A percentile compares a stretch with the other conserved stretches of the same genome.
phyloP scores from a whole-genome alignment of 2,113 vertebrate genomes.

The Notiomystis cincta region DNA sequence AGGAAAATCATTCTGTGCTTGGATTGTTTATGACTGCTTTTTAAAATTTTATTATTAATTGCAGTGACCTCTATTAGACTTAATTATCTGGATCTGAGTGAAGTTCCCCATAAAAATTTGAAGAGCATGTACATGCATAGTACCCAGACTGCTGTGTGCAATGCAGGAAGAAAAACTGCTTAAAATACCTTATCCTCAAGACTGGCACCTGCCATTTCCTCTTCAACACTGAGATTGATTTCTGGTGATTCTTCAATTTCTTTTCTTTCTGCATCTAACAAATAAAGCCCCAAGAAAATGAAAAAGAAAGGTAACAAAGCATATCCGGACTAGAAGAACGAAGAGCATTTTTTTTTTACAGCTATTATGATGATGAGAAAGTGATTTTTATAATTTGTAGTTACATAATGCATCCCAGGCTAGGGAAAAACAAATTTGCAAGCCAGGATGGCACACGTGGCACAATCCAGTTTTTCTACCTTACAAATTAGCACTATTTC shows the following conservation, averaged over 20 bases:
- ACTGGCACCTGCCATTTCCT: constrained; percentile 12
- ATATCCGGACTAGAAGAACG: not conserved
- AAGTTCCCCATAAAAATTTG: not conserved
- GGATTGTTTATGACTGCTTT: not conserved
- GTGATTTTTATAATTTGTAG: not conserved
- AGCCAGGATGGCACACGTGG: not conserved
- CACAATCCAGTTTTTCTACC: not conserved
- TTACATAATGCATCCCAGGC: not conserved
- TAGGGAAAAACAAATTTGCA: not conserved
- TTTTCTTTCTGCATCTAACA: constrained; percentile 55
- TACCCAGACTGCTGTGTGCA: not conserved
- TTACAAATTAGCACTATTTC: not conserved
- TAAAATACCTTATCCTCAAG: constrained; percentile 71
- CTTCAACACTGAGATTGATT: constrained; percentile 3
- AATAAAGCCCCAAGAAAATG: constrained; percentile 21
- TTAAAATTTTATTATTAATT: not conserved
- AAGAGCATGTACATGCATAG: not conserved
- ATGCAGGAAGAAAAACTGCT: not conserved
- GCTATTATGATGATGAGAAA: not conserved
- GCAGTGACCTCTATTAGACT: not conserved
- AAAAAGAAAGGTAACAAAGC: constrained; percentile 13
- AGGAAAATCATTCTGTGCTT: not conserved
- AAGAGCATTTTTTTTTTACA: not conserved
- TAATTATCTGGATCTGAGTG: not conserved
- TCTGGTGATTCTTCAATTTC: constrained; percentile 57